Base-by-base conservation (phyloP, 2,113 vertebrate genomes). In the Blennius ocellaris region DNA sequence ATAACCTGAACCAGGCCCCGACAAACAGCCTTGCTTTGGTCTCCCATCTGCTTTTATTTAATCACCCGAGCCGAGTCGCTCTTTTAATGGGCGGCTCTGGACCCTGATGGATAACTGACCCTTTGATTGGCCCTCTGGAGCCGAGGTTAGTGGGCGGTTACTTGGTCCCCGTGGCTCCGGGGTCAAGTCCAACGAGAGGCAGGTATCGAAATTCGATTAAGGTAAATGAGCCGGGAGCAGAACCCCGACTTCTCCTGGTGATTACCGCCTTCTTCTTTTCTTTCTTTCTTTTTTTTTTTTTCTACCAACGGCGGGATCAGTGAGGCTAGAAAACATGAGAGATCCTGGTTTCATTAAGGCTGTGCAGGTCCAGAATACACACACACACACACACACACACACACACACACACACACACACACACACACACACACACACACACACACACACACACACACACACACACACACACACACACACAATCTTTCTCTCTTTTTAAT, bases 151-250 rank as follows among this genome's bases (percentile, higher is more conserved):
- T 88, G 89, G 30, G 70, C 69, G 43, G 90, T 88, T 90, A 81
- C 93, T 89, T 87, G 75, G 87, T 82, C 85, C 78, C 79, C 65
- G 61, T 68, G 76, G 81, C 82, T 56, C 70, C 21, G 81, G 67
- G 92, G 93, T 93, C 89, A 85, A 56, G 88, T 88, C 93, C 78
- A 89, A 93, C 93, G 88, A 44, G 70, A 94, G 92, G 86, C 92
- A 91, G 93, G 93, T 95, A 92, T 90, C 90, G 94, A 94, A 93
- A 95, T 96, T 96, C 92, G 92, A 92, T 96, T 94, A 93, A 93
- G 89, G 94, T 86, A 93, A 93, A 92, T 74, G 93, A 95, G 94
- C 81, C 74, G 84, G 86, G 94, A 94, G 94, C 78, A 62, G 92
- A 93, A 90, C 93, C 95, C 92, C 92, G 90, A 81, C 49, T 95